phyloP scores from a whole-genome alignment of 2,113 vertebrate species.

The Porphyrio hochstetteri region DNA sequence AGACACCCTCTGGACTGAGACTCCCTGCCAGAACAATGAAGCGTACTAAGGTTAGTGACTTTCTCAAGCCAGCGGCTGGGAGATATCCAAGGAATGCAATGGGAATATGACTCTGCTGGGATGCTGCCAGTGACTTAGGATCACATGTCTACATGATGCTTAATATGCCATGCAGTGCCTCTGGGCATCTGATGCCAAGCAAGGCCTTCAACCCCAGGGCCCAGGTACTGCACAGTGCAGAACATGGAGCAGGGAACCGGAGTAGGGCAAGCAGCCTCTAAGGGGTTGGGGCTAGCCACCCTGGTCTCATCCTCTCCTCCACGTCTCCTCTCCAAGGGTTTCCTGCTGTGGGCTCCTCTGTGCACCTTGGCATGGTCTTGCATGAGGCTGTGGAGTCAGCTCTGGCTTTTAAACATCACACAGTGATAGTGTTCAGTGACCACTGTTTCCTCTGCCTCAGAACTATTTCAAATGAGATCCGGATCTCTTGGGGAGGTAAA shows the following conservation, averaged over 20 bases:
- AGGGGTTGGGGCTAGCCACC: background rate
- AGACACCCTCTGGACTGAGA: slow-evolving; percentile 25
- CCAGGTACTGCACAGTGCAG: background rate
- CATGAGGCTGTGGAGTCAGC: background rate
- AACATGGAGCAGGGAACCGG: background rate
- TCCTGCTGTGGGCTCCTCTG: background rate
- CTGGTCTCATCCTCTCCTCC: background rate
- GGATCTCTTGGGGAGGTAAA: background rate
- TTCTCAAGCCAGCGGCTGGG: slow-evolving; percentile 63
- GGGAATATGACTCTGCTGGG: slow-evolving; percentile 58
- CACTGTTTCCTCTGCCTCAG: background rate
- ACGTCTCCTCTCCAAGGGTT: background rate
- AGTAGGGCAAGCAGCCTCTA: background rate
- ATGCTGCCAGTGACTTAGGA: slow-evolving; percentile 35
- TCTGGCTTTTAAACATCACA: background rate
- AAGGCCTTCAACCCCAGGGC: background rate
- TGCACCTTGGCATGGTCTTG: background rate
- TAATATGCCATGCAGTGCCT: slow-evolving; percentile 49
- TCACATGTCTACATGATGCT: slow-evolving; percentile 46
- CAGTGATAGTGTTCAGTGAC: background rate
- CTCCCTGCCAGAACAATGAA: slow-evolving; percentile 37
- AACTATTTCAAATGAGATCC: background rate
- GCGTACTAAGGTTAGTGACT: slow-evolving; percentile 45
- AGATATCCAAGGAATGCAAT: slow-evolving; percentile 67
- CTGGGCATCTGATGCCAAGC: background rate